Conservation (phyloP, 2,888 invertebrate genomes). For the Calameuta filiformis region DNA sequence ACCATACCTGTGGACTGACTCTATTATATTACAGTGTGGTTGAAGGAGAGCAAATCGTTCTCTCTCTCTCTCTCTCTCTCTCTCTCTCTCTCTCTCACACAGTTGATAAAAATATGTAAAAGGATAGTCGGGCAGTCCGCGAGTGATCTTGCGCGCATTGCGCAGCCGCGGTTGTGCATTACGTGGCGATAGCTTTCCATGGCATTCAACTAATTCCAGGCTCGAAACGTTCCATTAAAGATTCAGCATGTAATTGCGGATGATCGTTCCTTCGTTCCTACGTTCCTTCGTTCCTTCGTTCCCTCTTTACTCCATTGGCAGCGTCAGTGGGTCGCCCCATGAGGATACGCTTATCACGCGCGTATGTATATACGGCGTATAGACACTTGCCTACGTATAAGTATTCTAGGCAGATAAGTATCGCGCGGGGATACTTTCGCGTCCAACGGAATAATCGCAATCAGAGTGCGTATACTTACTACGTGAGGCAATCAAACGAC, state of each 20-base stretch:
- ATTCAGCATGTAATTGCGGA: conserved; percentile 67
- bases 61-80: no score
- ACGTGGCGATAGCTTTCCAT: conserved; percentile 61
- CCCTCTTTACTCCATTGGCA: conserved; percentile 26
- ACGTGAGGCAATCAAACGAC: conserved; percentile 52
- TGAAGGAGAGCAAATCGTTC: no score
- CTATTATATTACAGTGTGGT: no score
- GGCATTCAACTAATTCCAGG: conserved; percentile 65
- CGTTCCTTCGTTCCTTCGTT: conserved; percentile 6
- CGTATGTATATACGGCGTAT: conserved; percentile 8
- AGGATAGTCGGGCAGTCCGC: neutral
- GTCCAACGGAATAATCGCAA: conserved; percentile 4
- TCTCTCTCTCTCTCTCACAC: no score
- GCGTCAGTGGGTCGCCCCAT: conserved; percentile 12
- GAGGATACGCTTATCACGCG: conserved; percentile 5
- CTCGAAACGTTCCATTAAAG: conserved; percentile 66
- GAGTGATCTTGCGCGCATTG: neutral
- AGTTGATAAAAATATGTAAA: neutral
- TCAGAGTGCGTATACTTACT: conserved; percentile 10
- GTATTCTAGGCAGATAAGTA: no score
- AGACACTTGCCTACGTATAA: conserved; percentile 3
- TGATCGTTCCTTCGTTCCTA: conserved; percentile 45
- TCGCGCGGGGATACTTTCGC: neutral
- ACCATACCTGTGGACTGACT: no score
- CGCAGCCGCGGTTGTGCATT: conserved; percentile 50